These are phyloP conservation scores for Rhaphigaster nebulosa DNA, from an alignment of 2,888 invertebrate species.

Conservation along the genomic window DNA sequence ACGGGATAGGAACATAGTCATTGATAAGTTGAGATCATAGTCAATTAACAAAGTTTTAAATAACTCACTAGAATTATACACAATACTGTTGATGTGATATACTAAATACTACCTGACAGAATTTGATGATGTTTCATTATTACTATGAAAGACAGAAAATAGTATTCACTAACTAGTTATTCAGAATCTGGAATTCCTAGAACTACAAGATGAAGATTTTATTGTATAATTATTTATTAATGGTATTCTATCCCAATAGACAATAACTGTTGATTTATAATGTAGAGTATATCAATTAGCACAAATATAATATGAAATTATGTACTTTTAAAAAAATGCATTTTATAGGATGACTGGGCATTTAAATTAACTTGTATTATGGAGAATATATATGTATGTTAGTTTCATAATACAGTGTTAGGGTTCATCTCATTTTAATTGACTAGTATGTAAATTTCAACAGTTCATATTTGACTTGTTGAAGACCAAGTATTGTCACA, in stretches of 20 bases:
- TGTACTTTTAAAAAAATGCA: not conserved
- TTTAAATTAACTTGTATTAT: not conserved
- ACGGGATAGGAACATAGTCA: not conserved
- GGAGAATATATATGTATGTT: not conserved
- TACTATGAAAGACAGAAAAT: not conserved
- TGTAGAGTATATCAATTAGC: not conserved
- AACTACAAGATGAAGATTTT: not conserved
- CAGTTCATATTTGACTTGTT: conserved; percentile 7
- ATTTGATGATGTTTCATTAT: not conserved
- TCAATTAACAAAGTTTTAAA: not conserved
- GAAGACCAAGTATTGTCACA: not conserved
- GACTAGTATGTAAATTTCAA: not conserved
- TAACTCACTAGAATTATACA: not conserved
- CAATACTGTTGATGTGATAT: not conserved
- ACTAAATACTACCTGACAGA: not conserved
- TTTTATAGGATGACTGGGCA: not conserved
- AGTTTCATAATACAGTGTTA: not conserved
- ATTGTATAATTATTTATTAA: not conserved
- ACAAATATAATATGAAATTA: not conserved
- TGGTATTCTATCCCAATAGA: not conserved
- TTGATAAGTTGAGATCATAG: not conserved
- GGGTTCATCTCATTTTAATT: not conserved
- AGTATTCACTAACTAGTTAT: not conserved
- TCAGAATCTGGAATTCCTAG: not conserved
- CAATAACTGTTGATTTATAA: not conserved